These are phyloP conservation scores for Mycetomoellerius zeteki DNA, from an alignment of 1,140 invertebrate species.

Conservation along the genomic window DNA sequence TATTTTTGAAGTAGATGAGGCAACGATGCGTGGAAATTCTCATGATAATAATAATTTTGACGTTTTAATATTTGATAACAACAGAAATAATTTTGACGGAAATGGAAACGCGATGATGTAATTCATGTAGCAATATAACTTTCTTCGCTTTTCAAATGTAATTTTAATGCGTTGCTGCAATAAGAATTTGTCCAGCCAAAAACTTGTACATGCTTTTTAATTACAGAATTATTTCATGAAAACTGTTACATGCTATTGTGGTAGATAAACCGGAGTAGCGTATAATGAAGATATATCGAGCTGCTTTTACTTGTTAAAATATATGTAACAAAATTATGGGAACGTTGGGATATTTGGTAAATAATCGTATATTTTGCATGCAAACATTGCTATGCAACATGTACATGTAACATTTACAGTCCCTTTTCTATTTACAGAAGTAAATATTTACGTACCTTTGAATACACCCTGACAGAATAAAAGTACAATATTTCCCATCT, in stretches of 20 bases:
- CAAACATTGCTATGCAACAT: constrained; percentile 25
- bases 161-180: constrained; percentile 10
- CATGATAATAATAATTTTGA: neutral
- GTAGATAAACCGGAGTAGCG: constrained; percentile 3
- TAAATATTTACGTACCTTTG: constrained; percentile 61
- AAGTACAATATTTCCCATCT: constrained; percentile 55
- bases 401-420: constrained; percentile 49
- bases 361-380: constrained; percentile 54
- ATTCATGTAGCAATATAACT: neutral
- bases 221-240: constrained; percentile 18
- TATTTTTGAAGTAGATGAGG: no score
- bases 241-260: neutral
- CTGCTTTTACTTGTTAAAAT: constrained; percentile 56
- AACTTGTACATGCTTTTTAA: constrained; percentile 8
- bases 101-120: no score
- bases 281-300: constrained; percentile 51
- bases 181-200: neutral
- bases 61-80: neutral
- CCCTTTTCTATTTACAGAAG: constrained; percentile 49
- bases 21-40: neutral
- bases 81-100: neutral
- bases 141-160: constrained; percentile 3
- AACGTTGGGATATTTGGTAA: constrained; percentile 58
- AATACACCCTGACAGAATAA: constrained; percentile 48
- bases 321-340: constrained; percentile 55